phyloP scores from a whole-genome alignment of 2,888 invertebrate genomes.

The Cephus pygmeus region DNA sequence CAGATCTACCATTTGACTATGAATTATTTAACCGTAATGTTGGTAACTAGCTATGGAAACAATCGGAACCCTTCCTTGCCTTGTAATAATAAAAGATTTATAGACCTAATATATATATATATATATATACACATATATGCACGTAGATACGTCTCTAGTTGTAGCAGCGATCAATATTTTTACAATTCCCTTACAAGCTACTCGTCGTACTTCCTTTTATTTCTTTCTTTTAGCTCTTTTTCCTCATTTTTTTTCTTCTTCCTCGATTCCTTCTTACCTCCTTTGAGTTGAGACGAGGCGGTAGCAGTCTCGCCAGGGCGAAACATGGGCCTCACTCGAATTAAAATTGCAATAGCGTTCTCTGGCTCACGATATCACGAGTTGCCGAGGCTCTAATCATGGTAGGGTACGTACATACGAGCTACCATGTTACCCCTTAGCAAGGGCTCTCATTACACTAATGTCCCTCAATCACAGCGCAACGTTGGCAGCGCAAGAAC shows the following conservation, averaged over 20 bases:
- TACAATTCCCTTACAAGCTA: not conserved
- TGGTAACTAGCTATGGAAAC: not conserved
- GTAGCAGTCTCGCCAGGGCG: conserved; percentile 4
- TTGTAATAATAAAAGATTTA: not conserved
- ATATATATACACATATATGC: too few species aligned
- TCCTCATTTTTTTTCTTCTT: not conserved
- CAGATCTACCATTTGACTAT: not conserved
- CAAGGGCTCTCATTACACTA: conserved; percentile 58
- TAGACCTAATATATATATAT: not conserved
- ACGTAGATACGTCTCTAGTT: too few species aligned
- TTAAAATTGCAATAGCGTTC: conserved; percentile 36
- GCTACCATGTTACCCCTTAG: conserved; percentile 61
- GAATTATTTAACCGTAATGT: not conserved
- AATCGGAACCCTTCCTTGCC: not conserved
- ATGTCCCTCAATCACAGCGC: conserved; percentile 57
- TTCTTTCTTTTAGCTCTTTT: not conserved
- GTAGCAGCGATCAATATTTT: not conserved
- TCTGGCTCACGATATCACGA: conserved; percentile 42
- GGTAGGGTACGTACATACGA: conserved; percentile 9
- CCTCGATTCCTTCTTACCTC: not conserved
- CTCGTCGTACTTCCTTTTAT: not conserved
- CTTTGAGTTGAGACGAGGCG: not conserved
- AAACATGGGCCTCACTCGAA: conserved; percentile 26
- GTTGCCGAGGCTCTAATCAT: conserved; percentile 54
- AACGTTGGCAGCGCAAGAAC: conserved; percentile 26